Percentiles rank a stretch among this genome's conserved stretches.
phyloP scores from a whole-genome alignment of 1,140 invertebrate genomes.

The Halesus radiatus region DNA sequence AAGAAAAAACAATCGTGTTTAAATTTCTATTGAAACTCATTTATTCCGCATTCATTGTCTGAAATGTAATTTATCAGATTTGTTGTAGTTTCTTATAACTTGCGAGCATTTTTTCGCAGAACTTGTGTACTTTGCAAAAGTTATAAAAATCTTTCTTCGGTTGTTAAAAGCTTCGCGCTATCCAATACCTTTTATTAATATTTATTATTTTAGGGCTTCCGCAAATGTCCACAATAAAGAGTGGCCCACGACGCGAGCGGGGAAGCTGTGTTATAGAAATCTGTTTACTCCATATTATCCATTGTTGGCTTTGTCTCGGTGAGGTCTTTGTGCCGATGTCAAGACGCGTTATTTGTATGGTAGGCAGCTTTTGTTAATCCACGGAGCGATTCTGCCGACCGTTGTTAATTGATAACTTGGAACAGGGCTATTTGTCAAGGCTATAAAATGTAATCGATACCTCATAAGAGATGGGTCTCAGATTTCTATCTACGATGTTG shows the following conservation, averaged over 20 bases:
- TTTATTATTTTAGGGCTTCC: no score
- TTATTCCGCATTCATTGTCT: no score
- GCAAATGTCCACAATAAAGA: no score
- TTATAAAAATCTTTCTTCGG: no score
- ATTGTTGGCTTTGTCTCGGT: constrained; percentile 24
- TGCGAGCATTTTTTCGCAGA: no score
- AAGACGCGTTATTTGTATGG: constrained; percentile 36
- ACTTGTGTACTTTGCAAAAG: no score
- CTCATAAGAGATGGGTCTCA: constrained; percentile 1
- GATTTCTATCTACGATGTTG: not conserved
- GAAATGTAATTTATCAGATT: no score
- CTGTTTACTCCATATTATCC: constrained; percentile 14
- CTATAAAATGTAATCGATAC: constrained; percentile 27
- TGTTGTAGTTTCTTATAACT: no score
- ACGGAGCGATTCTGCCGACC: constrained; percentile 7
- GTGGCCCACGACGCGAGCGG: not conserved
- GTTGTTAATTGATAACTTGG: constrained; percentile 28
- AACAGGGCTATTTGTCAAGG: constrained; percentile 30
- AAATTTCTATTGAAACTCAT: no score
- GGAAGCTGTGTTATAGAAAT: constrained; percentile 4
- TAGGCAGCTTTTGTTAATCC: constrained; percentile 17
- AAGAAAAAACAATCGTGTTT: no score
- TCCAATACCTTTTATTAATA: no score
- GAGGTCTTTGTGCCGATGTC: constrained; percentile 16
- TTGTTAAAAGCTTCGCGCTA: no score